Percentiles rank a stretch among this genome's conserved stretches.
Evolutionary conservation across 2,797 vertebrate species (phyloP).

Genomic region (Siniperca undulata): DNA sequence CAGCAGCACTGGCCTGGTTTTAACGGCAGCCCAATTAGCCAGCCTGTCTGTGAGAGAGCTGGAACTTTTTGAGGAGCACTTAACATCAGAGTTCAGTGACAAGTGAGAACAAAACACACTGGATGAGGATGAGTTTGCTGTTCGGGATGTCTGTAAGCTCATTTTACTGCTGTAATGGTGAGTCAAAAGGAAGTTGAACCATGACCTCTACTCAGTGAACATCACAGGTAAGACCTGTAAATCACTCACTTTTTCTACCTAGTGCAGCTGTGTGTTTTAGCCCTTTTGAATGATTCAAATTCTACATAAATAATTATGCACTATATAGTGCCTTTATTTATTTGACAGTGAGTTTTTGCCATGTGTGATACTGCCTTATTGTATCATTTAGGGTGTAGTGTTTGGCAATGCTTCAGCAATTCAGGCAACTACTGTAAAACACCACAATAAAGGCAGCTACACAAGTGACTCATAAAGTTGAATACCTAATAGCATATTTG

Average conservation of each 20-base stretch:
- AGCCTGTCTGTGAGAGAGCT: conserved; percentile 54
- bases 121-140: conserved; percentile 26
- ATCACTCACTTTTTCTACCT: neutral
- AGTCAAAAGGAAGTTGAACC: conserved; percentile 23
- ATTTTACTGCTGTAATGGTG: conserved; percentile 38
- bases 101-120: conserved; percentile 20
- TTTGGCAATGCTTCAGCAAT: neutral
- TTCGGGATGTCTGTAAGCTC: conserved; percentile 37
- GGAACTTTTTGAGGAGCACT: conserved; percentile 59
- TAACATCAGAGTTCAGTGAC: conserved; percentile 49
- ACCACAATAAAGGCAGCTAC: neutral
- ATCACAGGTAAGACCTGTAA: conserved; percentile 25
- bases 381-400: neutral
- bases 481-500: neutral
- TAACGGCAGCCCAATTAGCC: conserved; percentile 72
- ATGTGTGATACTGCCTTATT: neutral
- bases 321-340: neutral
- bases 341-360: neutral
- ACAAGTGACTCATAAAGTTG: neutral
- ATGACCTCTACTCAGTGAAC: conserved; percentile 29
- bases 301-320: neutral
- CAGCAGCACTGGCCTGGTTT: conserved; percentile 44
- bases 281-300: conserved; percentile 10
- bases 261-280: neutral
- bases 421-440: neutral